Evolutionary conservation across 1,140 invertebrate genomes (phyloP), one percentile per base, ranked within the genome.

Genomic region (Oscheius sp.): DNA sequence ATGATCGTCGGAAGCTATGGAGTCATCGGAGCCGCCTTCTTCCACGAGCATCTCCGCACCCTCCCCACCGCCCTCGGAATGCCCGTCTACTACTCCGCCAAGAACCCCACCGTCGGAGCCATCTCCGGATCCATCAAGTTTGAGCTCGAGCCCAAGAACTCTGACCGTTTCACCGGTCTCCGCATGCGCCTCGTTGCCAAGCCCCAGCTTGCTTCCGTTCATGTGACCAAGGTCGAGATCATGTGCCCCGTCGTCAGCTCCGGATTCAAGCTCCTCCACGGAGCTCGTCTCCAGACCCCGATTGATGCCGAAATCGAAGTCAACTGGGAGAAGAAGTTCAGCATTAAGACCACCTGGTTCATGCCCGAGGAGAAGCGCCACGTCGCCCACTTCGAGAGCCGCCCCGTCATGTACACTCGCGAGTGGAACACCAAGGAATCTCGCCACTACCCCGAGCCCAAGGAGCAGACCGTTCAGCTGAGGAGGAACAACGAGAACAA

Each of bases 61-160:
- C 67, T 82, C 20, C 77, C 80, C 15, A 80, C 80, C 15, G 45
- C 75, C 29, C 49, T 73, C 31, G 80, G 80, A 74, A 31, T 80
- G 36, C 79, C 80, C 26, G 66, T 82, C 42, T 28, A 65, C 35
- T 65, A 79, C 49, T 34, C 42, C 13, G 49, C 74, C 55, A 68
- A 69, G n/a, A 64, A 72, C 59, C 76, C 79, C 23, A 66, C 77
- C n/a, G 26, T 80, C 52, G 42, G 68, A 61, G 38, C 64, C 32
- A 28, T 80, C 32, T 38, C 74, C 29, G 80, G 76, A 20, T 23
- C 62, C n/a, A 29, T 80, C n/a, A 78, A 78, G 28, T 59, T 68
- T 62, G 64, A 73, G n/a, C 29, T 77, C 42, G 59, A 82, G 55
- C 28, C 67, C 35, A 62, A 75, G 58, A 49, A 73, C 52, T 67